Evolutionary conservation across 2,888 invertebrate genomes (phyloP), one percentile per base, ranked within the genome.

Genomic region (Clostera curtula): DNA sequence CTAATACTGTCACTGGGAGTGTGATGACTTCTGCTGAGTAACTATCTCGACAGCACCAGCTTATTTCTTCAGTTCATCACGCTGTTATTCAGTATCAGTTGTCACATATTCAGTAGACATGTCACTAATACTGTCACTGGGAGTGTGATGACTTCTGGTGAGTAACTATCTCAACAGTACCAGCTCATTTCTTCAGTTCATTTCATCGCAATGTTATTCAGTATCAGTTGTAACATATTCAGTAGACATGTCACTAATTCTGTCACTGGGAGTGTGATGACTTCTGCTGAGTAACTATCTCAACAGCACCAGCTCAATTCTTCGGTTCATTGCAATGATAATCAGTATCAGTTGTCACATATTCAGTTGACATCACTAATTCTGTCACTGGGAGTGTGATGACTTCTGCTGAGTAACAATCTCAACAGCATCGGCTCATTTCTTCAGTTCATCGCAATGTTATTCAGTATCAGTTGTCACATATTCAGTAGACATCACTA

Each of bases 231-330:
- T 7, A 6, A 18, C 7, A 7, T 5, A 18, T 8, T 18, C 18
- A 18, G 18, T 18, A 5, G 18, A 18, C 36, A 49, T 25, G 38
- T 37, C 26, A 4, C 2, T 10, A 15, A 34, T 32, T 39, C 40
- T 49, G 37, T 46, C 49, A 47, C 49, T 49, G 43, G 43, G 38
- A 35, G n/a, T 24, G 25, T 39, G 35, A 46, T 43, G 23, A 31
- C 30, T 42, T 7, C 19, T 31, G 24, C 10, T 31, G 32, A 6
- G 11, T 11, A 34, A 36, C 12, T 12, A 19, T n/a, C n/a, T n/a
- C n/a, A n/a, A n/a, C n/a, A n/a, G n/a, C n/a, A n/a, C n/a, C n/a
- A n/a, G n/a, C n/a, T n/a, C n/a, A n/a, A n/a, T n/a, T n/a, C n/a
- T n/a, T n/a, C n/a, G n/a, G n/a, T n/a, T n/a, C n/a, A n/a, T n/a